A percentile compares a stretch with the other conserved stretches of the same genome.
Conservation (phyloP, 2,113 vertebrate genomes). For the Cyrtonyx montezumae region DNA sequence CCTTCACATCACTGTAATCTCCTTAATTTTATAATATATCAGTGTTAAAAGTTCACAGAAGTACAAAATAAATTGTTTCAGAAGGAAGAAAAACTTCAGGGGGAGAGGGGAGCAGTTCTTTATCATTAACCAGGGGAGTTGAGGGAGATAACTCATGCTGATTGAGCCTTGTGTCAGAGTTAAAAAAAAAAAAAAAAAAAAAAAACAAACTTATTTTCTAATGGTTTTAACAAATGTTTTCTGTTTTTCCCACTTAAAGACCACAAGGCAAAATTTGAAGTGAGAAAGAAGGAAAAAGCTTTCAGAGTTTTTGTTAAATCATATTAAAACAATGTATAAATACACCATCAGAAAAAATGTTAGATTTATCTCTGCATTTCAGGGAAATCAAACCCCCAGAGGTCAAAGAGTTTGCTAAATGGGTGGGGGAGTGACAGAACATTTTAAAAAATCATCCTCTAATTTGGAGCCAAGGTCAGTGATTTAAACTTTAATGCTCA, state of each 20-base stretch:
- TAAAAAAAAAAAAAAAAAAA: background rate
- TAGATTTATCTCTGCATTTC: slow-evolving; percentile 15
- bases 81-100: background rate
- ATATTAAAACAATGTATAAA: background rate
- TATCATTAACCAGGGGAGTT: background rate
- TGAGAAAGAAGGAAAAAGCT: background rate
- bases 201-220: background rate
- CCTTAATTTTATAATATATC: background rate
- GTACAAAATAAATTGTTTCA: background rate
- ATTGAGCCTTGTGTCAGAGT: background rate
- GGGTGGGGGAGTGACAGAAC: background rate
- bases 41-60: background rate
- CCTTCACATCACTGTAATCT: background rate
- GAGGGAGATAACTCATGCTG: background rate
- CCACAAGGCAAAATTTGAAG: background rate
- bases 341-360: background rate
- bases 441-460: slow-evolving; percentile 30
- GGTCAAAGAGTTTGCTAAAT: slow-evolving; percentile 34
- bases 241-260: background rate
- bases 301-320: background rate
- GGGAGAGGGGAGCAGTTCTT: background rate
- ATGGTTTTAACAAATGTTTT: background rate
- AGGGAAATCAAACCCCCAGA: slow-evolving; percentile 13
- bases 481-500: slow-evolving; percentile 40
- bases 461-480: slow-evolving; percentile 41